A percentile compares a stretch with the other conserved stretches of the same genome.
phyloP scores from a whole-genome alignment of 2,888 invertebrate species.

The Platycnemis pennipes region DNA sequence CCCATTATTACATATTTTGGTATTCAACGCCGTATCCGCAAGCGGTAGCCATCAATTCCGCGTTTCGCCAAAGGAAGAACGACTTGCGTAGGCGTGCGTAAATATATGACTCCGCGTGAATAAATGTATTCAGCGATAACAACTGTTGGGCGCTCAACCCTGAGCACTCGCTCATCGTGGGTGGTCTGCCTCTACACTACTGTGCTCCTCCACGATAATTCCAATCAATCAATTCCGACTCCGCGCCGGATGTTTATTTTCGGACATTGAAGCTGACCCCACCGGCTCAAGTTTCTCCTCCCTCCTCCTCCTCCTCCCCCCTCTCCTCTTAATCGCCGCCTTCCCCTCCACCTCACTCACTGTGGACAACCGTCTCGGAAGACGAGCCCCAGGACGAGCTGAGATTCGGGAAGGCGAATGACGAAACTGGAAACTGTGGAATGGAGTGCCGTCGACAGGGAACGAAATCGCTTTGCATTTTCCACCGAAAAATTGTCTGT shows the following conservation, averaged over 20 bases:
- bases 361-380: no score
- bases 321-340: neutral
- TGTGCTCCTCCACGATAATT: neutral
- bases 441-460: no score
- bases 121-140: neutral
- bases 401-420: no score
- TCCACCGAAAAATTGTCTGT: no score
- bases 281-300: no score
- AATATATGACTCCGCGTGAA: neutral
- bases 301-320: neutral
- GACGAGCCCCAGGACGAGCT: no score
- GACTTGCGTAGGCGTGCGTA: neutral
- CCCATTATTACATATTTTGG: neutral
- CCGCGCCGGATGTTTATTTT: constrained; percentile 33
- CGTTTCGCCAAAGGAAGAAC: neutral
- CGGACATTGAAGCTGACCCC: no score
- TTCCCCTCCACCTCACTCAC: neutral
- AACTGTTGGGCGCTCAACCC: neutral
- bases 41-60: neutral
- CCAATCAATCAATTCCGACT: constrained; percentile 56
- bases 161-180: neutral
- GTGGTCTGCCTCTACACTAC: neutral
- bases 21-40: neutral
- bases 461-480: no score
- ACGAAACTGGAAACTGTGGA: no score